Base-by-base conservation (phyloP, 2,888 invertebrate species). In the Leptinotarsa haldemani region DNA sequence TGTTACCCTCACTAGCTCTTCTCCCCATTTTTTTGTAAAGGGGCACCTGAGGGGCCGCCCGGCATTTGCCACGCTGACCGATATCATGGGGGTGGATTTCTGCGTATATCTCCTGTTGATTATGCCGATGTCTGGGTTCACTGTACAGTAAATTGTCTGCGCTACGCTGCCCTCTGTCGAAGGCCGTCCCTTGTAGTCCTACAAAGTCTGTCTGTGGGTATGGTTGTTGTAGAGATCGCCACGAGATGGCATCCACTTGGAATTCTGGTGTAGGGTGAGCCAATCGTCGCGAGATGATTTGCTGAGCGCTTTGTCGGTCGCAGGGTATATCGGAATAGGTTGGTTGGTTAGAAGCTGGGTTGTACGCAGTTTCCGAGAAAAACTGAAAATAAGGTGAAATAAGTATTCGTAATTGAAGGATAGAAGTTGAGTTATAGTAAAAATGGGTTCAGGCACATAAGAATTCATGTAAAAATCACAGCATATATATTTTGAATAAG, bases 311-410 rank as follows among this genome's bases (percentile, higher is more conserved):
- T 13, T 80, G 81, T 15, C 81, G 79, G 67, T 84, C 84, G 70
- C 80, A 75, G 13, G 80, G 79, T 73, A 78, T 74, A 80, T 81
- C 81, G 4, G 80, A 77, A 53, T 78, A 77, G n/a, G 68, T 30
- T 58, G 75, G 69, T 86, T 93, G 94, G 67, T 84, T 84, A 47
- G 82, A 82, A 87, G 95, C 94, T 63, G 97, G 82, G 86, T 96
- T 95, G 87, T 97, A 95, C 25, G 97, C 97, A 78, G 95, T 95
- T 86, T 95, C 94, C 80, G 95, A 93, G 88, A 95, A 97, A 88
- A 95, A 96, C 96, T 96, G 88, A 18, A 88, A 87, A 71, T 79
- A 74, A 81, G 4, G 40, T 9, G 18, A 64, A 64, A 52, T 20
- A 16, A 7, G 4, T 56, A 15, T 20, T 15, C 20, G 1, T 22